Conservation (phyloP, 2,797 vertebrate species). For the Rhadinocentrus ornatus region DNA sequence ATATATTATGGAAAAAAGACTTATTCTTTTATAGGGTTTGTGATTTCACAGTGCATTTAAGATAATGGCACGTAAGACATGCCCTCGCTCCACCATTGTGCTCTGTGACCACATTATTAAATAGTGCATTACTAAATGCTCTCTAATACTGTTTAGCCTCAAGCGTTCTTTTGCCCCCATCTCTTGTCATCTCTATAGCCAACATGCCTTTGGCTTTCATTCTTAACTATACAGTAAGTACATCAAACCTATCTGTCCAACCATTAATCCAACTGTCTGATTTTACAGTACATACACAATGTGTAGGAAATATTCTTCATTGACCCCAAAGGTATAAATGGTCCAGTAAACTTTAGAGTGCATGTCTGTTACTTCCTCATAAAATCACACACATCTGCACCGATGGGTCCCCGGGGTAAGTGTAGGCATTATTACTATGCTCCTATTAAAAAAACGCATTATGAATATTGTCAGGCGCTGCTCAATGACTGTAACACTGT, state of each 20-base stretch:
- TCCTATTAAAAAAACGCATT: neutral
- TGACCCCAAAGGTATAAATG: neutral
- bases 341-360: neutral
- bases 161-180: conserved; percentile 21
- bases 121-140: conserved; percentile 74
- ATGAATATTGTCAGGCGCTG: neutral
- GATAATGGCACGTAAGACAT: conserved; percentile 25
- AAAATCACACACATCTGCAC: conserved; percentile 7
- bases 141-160: conserved; percentile 39
- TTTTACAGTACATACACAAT: neutral
- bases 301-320: neutral
- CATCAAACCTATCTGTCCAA: neutral
- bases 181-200: neutral
- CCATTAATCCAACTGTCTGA: neutral
- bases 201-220: conserved; percentile 30
- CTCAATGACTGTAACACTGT: neutral
- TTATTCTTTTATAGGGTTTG: conserved; percentile 6
- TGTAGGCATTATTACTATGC: neutral
- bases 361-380: neutral
- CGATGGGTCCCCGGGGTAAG: neutral
- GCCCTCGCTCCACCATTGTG: conserved; percentile 11
- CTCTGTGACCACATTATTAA: conserved; percentile 72
- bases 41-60: conserved; percentile 17
- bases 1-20: too few relatives aligned
- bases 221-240: conserved; percentile 17